phyloP scores from a whole-genome alignment of 2,797 vertebrate species.

The Eulemur coronatus region DNA sequence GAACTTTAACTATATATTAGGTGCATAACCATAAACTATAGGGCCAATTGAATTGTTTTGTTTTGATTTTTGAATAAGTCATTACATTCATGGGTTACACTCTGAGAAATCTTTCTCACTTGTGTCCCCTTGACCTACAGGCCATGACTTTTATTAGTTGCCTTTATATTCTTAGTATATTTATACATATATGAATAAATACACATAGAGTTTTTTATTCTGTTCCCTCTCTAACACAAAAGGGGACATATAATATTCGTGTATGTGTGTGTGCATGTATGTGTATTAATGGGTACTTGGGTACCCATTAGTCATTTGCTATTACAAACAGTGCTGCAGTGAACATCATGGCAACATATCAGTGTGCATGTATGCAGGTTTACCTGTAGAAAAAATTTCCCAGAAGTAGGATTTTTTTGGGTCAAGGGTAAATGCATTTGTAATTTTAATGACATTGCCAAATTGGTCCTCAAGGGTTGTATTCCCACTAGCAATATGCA shows the following conservation, averaged over 20 bases:
- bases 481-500: not conserved
- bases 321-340: not conserved
- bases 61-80: not conserved
- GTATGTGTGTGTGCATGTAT: no score
- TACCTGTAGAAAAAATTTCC: not conserved
- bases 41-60: not conserved
- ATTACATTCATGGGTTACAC: not conserved
- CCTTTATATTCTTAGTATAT: not conserved
- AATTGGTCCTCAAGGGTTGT: not conserved
- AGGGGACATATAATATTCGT: not conserved
- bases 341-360: not conserved
- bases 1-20: not conserved
- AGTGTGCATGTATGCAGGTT: not conserved
- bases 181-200: not conserved
- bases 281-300: not conserved
- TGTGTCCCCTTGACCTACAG: not conserved
- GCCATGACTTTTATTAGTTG: not conserved
- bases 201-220: not conserved
- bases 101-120: not conserved
- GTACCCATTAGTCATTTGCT: not conserved
- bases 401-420: not conserved
- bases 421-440: not conserved
- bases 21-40: not conserved
- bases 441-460: constrained; percentile 7
- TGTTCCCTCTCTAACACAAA: not conserved